Percentiles rank a stretch among this genome's conserved stretches.
These are phyloP conservation scores for Parnassius apollo DNA, from an alignment of 2,888 invertebrate species.

Conservation along the genomic window DNA sequence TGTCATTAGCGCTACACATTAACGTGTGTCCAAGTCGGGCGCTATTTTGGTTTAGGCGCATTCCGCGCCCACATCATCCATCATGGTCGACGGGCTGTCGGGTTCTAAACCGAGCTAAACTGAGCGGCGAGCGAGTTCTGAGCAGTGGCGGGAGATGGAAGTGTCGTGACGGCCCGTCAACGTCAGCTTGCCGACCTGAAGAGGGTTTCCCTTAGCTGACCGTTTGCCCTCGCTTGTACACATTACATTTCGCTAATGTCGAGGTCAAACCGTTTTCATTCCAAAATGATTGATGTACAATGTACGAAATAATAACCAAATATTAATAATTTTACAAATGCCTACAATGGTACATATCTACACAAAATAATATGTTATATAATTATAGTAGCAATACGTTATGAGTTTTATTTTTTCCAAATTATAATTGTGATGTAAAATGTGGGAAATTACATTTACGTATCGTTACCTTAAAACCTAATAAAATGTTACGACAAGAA, in stretches of 20 bases:
- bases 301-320: too few species aligned
- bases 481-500: too few species aligned
- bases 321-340: too few species aligned
- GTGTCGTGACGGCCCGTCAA: conserved; percentile 59
- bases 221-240: conserved; percentile 46
- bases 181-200: conserved; percentile 40
- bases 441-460: too few species aligned
- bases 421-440: too few species aligned
- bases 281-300: conserved; percentile 14
- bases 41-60: conserved; percentile 35
- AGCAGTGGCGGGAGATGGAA: conserved; percentile 69
- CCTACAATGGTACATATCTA: too few species aligned
- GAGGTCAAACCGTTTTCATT: conserved; percentile 22
- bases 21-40: conserved; percentile 30
- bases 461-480: too few species aligned
- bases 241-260: conserved; percentile 30
- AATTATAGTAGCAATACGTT: too few species aligned
- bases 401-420: too few species aligned
- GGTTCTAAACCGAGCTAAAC: conserved; percentile 67
- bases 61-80: conserved; percentile 41
- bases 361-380: too few species aligned
- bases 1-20: conserved; percentile 30
- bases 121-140: conserved; percentile 44
- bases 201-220: conserved; percentile 42
- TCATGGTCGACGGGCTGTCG: conserved; percentile 65